These are phyloP conservation scores for Diarsia mendica DNA, from an alignment of 2,888 invertebrate species.

Conservation along the genomic window DNA sequence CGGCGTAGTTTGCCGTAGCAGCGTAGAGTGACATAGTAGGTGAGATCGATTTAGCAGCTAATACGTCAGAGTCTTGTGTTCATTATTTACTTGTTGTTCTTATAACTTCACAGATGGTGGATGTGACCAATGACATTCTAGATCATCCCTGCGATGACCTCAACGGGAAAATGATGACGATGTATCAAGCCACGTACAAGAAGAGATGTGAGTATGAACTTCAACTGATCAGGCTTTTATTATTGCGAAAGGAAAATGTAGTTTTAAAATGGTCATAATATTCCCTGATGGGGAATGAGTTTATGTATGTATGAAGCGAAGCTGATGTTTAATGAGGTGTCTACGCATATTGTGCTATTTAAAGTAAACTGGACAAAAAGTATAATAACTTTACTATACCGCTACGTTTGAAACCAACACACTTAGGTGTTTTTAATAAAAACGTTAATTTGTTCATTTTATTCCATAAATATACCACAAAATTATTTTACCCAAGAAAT, in stretches of 20 bases:
- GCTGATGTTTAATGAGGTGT: no score
- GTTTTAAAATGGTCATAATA: no score
- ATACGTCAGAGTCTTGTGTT: background rate
- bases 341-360: no score
- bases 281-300: no score
- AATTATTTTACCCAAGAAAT: background rate
- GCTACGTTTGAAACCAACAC: no score
- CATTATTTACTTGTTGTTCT: background rate
- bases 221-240: background rate
- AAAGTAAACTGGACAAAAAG: no score
- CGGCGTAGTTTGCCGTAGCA: background rate
- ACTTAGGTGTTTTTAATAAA: no score
- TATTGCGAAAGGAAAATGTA: no score
- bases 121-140: slow-evolving; percentile 91
- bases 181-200: slow-evolving; percentile 91
- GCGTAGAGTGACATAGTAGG: background rate
- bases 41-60: background rate
- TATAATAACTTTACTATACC: no score
- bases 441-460: no score
- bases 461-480: no score
- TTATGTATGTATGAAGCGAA: no score
- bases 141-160: slow-evolving; percentile 92
- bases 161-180: slow-evolving; percentile 91
- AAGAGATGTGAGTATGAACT: slow-evolving; percentile 88
- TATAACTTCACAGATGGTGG: slow-evolving; percentile 88